A percentile compares a stretch with the other conserved stretches of the same genome.
Evolutionary conservation across 2,113 vertebrate genomes (phyloP).

Genomic region (Callaeas wilsoni): DNA sequence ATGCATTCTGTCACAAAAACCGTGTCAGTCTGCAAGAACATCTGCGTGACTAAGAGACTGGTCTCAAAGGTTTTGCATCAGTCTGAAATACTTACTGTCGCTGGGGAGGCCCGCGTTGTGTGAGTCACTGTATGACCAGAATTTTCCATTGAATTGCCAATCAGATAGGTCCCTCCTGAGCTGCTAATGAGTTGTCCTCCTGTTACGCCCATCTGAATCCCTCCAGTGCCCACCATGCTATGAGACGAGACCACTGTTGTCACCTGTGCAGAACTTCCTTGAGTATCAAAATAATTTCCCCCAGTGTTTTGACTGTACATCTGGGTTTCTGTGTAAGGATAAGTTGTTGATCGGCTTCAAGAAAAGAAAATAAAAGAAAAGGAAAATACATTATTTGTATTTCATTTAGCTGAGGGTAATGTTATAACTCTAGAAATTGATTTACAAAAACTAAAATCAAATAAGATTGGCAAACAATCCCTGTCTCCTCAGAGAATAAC

Average conservation of each 20-base stretch:
- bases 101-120: conserved; percentile 80
- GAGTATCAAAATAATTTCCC: conserved; percentile 82
- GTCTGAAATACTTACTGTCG: conserved; percentile 76
- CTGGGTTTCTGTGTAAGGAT: conserved; percentile 84
- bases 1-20: neutral
- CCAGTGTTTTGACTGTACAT: conserved; percentile 86
- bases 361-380: conserved; percentile 50
- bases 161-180: conserved; percentile 82
- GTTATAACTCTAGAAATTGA: neutral
- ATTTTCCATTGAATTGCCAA: conserved; percentile 84
- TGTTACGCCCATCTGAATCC: conserved; percentile 82
- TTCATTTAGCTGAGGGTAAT: neutral
- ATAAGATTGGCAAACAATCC: neutral
- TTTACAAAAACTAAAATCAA: neutral
- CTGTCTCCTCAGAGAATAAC: neutral
- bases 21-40: neutral
- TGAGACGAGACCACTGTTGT: conserved; percentile 83
- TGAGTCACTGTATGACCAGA: conserved; percentile 82
- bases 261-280: conserved; percentile 83
- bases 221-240: conserved; percentile 83
- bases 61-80: neutral
- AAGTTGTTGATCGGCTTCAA: conserved; percentile 82
- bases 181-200: conserved; percentile 84
- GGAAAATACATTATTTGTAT: conserved; percentile 28
- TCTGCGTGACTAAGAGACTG: neutral